These are phyloP conservation scores for Actinemys pallida DNA, from an alignment of 2,113 vertebrate species.

Conservation along the genomic window DNA sequence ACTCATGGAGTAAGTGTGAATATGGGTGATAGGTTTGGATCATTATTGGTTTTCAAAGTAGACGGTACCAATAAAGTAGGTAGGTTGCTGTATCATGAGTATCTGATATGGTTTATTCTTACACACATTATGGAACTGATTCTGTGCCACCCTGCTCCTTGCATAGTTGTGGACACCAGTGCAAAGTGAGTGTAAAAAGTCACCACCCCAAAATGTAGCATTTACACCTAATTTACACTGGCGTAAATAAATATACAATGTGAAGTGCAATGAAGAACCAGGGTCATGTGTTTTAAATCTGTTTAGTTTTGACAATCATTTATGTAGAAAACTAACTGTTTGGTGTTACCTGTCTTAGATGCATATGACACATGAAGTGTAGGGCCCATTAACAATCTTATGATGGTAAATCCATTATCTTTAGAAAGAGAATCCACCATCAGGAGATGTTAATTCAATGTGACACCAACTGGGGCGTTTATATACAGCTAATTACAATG, in stretches of 20 bases:
- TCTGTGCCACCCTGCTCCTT: background rate
- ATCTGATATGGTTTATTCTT: background rate
- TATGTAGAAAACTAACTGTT: conserved; percentile 2
- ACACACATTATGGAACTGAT: rapidly evolving
- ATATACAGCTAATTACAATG: conserved; percentile 77
- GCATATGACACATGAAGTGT: conserved; percentile 12
- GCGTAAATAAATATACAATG: background rate
- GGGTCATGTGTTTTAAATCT: background rate
- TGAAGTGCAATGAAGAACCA: background rate
- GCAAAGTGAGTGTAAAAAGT: background rate
- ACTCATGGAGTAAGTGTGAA: rapidly evolving
- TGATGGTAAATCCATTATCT: conserved; percentile 63
- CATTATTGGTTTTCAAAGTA: background rate
- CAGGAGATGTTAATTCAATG: conserved; percentile 73
- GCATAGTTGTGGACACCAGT: background rate
- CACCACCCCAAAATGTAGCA: rapidly evolving
- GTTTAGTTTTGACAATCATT: background rate
- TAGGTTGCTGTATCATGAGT: background rate
- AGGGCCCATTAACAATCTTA: conserved; percentile 61
- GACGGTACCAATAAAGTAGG: background rate
- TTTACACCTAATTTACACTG: background rate
- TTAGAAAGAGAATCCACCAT: conserved; percentile 63
- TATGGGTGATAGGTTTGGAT: background rate
- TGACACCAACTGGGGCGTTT: conserved; percentile 76
- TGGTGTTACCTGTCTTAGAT: background rate